Percentiles rank a stretch among this genome's conserved stretches.
Conservation (phyloP, 2,888 invertebrate species). For the Charanyca ferruginea region DNA sequence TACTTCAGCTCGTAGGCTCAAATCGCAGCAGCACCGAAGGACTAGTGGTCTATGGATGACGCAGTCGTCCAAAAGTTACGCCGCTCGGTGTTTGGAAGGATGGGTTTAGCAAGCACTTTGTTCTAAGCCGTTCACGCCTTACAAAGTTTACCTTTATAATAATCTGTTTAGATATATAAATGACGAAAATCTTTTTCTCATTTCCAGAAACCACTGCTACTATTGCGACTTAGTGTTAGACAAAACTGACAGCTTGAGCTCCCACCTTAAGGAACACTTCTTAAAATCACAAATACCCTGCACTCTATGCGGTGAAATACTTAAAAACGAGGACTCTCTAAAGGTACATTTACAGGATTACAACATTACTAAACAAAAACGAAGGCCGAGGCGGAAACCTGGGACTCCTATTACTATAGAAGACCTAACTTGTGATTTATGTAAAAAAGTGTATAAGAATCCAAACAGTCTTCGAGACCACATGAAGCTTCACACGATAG, state of each 20-base stretch:
- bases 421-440: conserved; percentile 82
- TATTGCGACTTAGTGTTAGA: conserved; percentile 75
- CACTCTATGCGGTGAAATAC: conserved; percentile 80
- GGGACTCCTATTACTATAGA: conserved; percentile 83
- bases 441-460: conserved; percentile 84
- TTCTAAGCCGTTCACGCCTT: too few species aligned
- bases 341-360: conserved; percentile 78
- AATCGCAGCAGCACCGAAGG: too few species aligned
- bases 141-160: too few species aligned
- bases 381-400: conserved; percentile 79
- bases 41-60: too few species aligned
- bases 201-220: conserved; percentile 75
- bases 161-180: too few species aligned
- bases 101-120: too few species aligned
- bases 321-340: conserved; percentile 76
- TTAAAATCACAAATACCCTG: conserved; percentile 75
- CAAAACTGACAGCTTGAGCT: conserved; percentile 61
- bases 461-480: conserved; percentile 85
- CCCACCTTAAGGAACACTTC: conserved; percentile 77
- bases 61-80: too few species aligned
- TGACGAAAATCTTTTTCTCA: background rate
- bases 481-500: conserved; percentile 90
- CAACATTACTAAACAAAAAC: conserved; percentile 72
- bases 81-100: too few species aligned
- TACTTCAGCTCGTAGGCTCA: too few species aligned